phyloP scores from a whole-genome alignment of 2,113 vertebrate genomes.

The Urocynchramus pylzowi region DNA sequence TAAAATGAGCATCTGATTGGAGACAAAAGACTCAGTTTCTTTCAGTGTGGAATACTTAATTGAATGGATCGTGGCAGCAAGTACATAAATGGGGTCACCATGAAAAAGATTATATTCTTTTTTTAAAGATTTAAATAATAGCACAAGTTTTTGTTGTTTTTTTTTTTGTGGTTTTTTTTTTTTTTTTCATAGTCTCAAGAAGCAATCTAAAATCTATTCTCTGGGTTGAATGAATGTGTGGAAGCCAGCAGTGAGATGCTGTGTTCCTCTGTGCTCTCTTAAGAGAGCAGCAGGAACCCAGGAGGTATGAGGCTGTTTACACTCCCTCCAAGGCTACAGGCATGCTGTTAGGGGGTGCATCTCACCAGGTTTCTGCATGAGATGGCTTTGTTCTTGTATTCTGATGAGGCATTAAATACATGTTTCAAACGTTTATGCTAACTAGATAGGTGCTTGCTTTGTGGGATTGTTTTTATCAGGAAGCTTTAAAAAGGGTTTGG shows the following conservation, averaged over 20 bases:
- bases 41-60: background rate
- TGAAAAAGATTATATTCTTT: background rate
- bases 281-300: background rate
- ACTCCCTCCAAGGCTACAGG: slow-evolving; percentile 5
- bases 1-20: background rate
- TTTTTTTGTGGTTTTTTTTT: too few relatives aligned
- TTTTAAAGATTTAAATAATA: background rate
- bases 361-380: background rate
- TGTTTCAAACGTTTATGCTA: slow-evolving; percentile 8
- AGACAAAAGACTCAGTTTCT: background rate
- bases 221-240: background rate
- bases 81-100: background rate
- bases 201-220: background rate
- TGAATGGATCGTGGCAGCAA: background rate
- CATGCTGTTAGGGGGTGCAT: background rate
- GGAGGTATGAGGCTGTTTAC: background rate
- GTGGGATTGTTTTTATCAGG: background rate
- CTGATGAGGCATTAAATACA: slow-evolving; percentile 12
- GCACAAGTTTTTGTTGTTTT: background rate
- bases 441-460: background rate
- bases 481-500: background rate
- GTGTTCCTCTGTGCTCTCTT: background rate
- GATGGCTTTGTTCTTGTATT: slow-evolving; percentile 24
- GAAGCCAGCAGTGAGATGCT: background rate
- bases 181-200: background rate